Conservation (phyloP, 2,113 vertebrate species). For the Glaucidium brasilianum region DNA sequence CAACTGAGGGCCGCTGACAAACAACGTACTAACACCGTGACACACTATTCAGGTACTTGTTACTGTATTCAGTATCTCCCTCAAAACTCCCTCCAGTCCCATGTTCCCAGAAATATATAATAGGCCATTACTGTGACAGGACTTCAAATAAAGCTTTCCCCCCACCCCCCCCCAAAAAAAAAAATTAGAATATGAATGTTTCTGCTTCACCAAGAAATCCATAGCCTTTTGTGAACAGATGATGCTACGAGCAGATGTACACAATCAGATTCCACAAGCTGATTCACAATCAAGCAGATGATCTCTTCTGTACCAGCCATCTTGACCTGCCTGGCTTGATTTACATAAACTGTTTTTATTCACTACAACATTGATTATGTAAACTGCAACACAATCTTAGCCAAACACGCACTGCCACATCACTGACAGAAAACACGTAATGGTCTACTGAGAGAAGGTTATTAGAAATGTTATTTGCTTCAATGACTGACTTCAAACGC, state of each 20-base stretch:
- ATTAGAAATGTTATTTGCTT: neutral
- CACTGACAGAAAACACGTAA: neutral
- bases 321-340: conserved; percentile 41
- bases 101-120: neutral
- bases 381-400: conserved; percentile 18
- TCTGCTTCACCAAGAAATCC: neutral
- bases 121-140: neutral
- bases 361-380: conserved; percentile 1
- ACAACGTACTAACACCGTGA: fast-evolving
- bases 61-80: neutral
- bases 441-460: neutral
- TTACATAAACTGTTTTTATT: conserved; percentile 26
- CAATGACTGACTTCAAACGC: neutral
- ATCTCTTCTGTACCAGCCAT: conserved; percentile 30
- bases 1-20: neutral
- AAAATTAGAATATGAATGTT: neutral
- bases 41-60: neutral
- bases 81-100: neutral
- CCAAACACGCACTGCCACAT: neutral
- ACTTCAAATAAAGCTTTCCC: neutral
- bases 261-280: conserved; percentile 17
- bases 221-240: conserved; percentile 1
- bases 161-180: neutral
- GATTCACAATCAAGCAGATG: conserved; percentile 26
- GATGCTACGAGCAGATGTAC: neutral